Percentiles rank a stretch among this genome's conserved stretches.
phyloP scores from a whole-genome alignment of 2,113 vertebrate genomes.

The Mastomys coucha region DNA sequence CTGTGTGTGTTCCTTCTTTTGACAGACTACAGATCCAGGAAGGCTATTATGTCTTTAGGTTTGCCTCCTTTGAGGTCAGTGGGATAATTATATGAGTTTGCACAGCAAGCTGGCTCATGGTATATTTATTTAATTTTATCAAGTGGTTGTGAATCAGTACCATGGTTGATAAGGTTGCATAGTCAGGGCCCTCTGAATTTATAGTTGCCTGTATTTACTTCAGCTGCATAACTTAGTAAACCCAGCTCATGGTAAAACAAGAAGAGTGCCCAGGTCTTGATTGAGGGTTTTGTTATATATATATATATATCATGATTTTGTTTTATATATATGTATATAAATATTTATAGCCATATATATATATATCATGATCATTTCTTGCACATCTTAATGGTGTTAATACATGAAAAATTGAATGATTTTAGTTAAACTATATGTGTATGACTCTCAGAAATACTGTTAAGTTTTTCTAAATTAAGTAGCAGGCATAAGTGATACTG shows the following conservation, averaged over 20 bases:
- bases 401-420: not conserved
- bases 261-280: not conserved
- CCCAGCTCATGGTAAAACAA: not conserved
- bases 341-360: too few relatives aligned
- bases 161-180: not conserved
- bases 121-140: constrained; percentile 73
- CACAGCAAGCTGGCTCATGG: constrained; percentile 35
- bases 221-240: not conserved
- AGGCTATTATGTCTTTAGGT: constrained; percentile 64
- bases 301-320: too few relatives aligned
- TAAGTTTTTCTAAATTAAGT: constrained; percentile 14
- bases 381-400: not conserved
- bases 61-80: constrained; percentile 65
- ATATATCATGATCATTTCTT: not conserved
- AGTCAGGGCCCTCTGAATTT: not conserved
- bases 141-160: not conserved
- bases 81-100: constrained; percentile 64
- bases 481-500: not conserved
- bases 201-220: not conserved
- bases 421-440: not conserved
- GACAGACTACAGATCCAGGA: constrained; percentile 65
- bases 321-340: too few relatives aligned
- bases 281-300: not conserved
- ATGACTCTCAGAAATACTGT: constrained; percentile 25
- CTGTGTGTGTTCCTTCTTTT: constrained; percentile 76